Evolutionary conservation across 2,113 vertebrate genomes (phyloP), one percentile per base, ranked within the genome.

Genomic region (Notiomystis cincta): DNA sequence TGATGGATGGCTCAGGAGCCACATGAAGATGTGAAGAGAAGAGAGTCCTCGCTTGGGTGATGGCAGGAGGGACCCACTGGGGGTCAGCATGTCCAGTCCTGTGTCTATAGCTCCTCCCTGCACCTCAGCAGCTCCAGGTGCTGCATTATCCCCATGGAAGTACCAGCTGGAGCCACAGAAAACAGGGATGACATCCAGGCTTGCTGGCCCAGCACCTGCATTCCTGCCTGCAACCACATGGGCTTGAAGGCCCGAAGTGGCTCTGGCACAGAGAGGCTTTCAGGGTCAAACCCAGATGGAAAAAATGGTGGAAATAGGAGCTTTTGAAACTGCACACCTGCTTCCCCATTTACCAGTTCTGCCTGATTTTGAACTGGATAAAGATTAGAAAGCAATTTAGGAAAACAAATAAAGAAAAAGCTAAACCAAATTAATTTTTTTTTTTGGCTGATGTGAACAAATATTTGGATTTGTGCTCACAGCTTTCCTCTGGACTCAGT

Each of bases 161-260:
- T 6, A 8, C 15, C 83, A 48, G 15, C 35, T 20, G 42, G n/a
- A 94, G 42, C 13, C 70, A 44, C 25, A 31, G 8, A 62, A 73
- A 54, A 13, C 4, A 5, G 1, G 11, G 42, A 22, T 3, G 2
- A 15, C 31, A 13, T 28, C 51, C 30, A 67, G 53, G 11, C n/a
- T 77, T 1, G 0, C 25, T 50, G 31, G 13, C 11, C 11, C 48
- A 60, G 31, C 15, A 11, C 47, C 28, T n/a, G 3, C 12, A 33
- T 25, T 51, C 5, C 48, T 50, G 13, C 9, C 13, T 20, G 15
- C 2, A 0, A 50, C 9, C 22, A 6, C 2, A 0, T 0, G 0
- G 9, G 7, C 2, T 1, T 38, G 37, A n/a, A 75, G 28, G 42
- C 17, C 27, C n/a, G 22, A 38, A 27, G 31, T 40, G 48, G 30